Evolutionary conservation across 2,113 vertebrate genomes (phyloP), one percentile per base, ranked within the genome.

Genomic region (Neopipo cinnamomea): DNA sequence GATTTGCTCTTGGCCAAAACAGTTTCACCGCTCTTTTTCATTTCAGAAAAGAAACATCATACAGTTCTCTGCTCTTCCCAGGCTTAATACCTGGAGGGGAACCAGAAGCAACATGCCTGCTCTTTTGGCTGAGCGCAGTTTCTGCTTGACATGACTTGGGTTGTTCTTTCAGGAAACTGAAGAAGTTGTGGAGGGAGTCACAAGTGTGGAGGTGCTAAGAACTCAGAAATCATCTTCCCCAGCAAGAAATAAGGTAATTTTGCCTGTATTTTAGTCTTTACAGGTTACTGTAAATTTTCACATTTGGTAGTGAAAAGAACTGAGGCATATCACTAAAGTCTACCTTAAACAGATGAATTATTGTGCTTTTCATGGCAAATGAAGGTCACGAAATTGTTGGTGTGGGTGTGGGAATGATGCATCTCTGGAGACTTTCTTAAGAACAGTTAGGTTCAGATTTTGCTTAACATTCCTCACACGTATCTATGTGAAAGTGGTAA

Each of bases 171-270:
- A 85, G 74, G 85, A 95, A 74, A 49, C 39, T 22, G 56, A 35
- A 46, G 44, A 46, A 20, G 66, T 79, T 55, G 52, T 50, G 56
- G 56, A 89, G 17, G 70, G 80, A 81, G 28, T 77, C 55, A 6
- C 6, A 58, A 92, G 37, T 12, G 47, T 42, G 41, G 77, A 74
- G 56, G 39, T 82, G 74, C 71, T 72, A 53, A 56, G 66, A 76
- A 89, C 63, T 74, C 67, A 61, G 88, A 50, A 75, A 68, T 85
- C 66, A 63, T 75, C 81, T 65, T 15, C 66, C 47, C 37, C 63
- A 75, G 61, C 70, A 79, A 89, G 61, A 82, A 84, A 66, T 56
- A 62, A 96, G 62, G 81, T 88, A 93, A 89, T 92, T 77, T 77
- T 73, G 31, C 28, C 46, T 58, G 42, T 76, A n/a, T 23, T 74